These are phyloP conservation scores for Onychomys leucogaster DNA, from an alignment of 2,797 vertebrate species.

Conservation along the genomic window DNA sequence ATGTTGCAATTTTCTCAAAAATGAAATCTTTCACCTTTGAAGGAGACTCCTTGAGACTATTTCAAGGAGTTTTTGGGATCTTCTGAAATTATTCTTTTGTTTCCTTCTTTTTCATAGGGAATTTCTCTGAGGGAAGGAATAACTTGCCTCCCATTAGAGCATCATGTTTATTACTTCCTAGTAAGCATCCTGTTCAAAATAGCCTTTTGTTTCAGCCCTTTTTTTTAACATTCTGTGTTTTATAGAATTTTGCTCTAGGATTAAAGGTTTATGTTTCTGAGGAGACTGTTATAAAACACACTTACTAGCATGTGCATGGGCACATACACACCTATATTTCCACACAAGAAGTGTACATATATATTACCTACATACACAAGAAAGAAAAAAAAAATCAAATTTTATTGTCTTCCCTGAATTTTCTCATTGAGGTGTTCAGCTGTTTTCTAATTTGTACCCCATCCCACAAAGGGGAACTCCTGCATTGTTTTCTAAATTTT, in stretches of 20 bases:
- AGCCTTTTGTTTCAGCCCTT: neutral
- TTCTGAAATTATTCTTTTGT: neutral
- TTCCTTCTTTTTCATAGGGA: neutral
- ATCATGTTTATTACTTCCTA: neutral
- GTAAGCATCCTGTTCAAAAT: neutral
- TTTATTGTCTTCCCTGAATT: neutral
- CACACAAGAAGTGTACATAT: neutral
- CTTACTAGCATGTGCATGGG: too few species aligned
- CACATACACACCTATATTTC: neutral
- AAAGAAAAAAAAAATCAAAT: neutral
- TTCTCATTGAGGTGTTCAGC: neutral
- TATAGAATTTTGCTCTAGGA: neutral
- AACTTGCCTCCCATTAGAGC: neutral
- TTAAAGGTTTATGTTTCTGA: too few species aligned
- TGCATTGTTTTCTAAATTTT: neutral
- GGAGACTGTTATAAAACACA: neutral
- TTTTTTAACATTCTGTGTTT: neutral
- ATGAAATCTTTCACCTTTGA: neutral
- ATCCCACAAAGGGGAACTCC: neutral
- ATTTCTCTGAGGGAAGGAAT: neutral
- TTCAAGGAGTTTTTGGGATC: neutral
- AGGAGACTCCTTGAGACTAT: neutral
- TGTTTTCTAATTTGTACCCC: neutral
- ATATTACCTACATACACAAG: neutral
- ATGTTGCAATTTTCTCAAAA: neutral